Evolutionary conservation across 2,888 invertebrate genomes (phyloP), one percentile per base, ranked within the genome.

Genomic region (Cephus nigrinus): DNA sequence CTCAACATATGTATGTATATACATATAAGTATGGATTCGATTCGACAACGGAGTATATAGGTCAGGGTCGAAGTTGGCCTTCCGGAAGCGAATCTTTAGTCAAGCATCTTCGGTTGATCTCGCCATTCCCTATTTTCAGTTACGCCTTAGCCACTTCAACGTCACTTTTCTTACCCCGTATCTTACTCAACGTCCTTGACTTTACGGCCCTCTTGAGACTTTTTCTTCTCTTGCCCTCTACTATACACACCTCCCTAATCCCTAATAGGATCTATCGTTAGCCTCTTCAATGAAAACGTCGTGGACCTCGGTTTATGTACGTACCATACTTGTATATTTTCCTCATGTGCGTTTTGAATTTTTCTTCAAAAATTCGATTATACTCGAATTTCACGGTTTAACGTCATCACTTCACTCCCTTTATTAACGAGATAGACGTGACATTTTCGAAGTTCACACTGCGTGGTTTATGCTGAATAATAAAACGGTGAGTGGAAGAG

Each of bases 261-360:
- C 31, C 11, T 71, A 71, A 71, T 71, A 71, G 71, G 71, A 71
- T 71, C 71, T 71, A 33, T 71, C 71, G 71, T 71, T 71, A 31
- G 71, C 9, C 12, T 71, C 71, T 71, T 71, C 71, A 32, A 40
- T 1, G 4, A 40, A 5, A 23, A 23, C 1, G 55, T 55, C 55
- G 55, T 55, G 9, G 23, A 23, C 9, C 55, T 9, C 23, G 23
- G 23, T 23, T 55, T 23, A 23, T 55, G 9, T 55, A 9, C 2
- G 23, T 9, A 5, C 9, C 9, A 23, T 1, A 1, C 23, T 55
- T 55, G 23, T 9, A 23, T 55, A 55, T 9, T 5, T 55, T 23
- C 1, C 23, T 55, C 9, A 2, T 55, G 55, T 9, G 5, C 23
- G 5, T 55, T 55, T 23, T 23, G 1, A 5, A 55, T 23, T 1